phyloP scores from a whole-genome alignment of 2,113 vertebrate species.

The Synodontis membranacea region DNA sequence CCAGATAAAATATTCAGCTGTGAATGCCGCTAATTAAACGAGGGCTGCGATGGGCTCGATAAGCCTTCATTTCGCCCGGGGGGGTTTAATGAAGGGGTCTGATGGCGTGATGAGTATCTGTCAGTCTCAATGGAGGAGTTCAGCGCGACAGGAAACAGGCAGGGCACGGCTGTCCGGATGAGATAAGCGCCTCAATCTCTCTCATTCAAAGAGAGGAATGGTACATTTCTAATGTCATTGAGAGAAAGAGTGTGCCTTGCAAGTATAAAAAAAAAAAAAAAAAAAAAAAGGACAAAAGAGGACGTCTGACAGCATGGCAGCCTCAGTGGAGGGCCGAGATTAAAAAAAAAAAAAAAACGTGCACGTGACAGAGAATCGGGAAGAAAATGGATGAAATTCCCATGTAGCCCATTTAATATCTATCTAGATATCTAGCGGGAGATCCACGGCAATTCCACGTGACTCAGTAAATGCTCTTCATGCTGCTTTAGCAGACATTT shows the following conservation, averaged over 20 bases:
- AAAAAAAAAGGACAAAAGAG: not conserved
- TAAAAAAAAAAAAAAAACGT: not conserved
- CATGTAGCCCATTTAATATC: constrained; percentile 3
- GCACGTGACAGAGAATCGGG: not conserved
- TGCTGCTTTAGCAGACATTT: not conserved
- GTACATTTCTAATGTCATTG: not conserved
- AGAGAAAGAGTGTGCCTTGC: not conserved
- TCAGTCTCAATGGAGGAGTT: constrained; percentile 63
- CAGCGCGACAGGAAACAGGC: constrained; percentile 47
- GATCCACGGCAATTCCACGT: not conserved
- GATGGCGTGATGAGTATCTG: constrained; percentile 75
- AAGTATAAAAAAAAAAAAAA: not conserved
- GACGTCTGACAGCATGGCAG: not conserved
- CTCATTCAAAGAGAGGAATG: constrained; percentile 42
- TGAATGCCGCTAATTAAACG: constrained; percentile 71
- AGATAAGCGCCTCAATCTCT: constrained; percentile 63
- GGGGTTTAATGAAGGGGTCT: constrained; percentile 74
- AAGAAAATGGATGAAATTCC: constrained; percentile 1
- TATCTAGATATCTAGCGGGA: not conserved
- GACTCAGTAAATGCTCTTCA: not conserved
- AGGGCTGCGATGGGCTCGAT: constrained; percentile 61
- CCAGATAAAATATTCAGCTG: constrained; percentile 39
- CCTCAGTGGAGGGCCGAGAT: not conserved
- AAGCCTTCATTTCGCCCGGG: constrained; percentile 69
- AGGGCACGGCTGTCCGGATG: constrained; percentile 55